Evolutionary conservation across 2,113 vertebrate species (phyloP), one percentile per base, ranked within the genome.

Genomic region (Labeo catla): DNA sequence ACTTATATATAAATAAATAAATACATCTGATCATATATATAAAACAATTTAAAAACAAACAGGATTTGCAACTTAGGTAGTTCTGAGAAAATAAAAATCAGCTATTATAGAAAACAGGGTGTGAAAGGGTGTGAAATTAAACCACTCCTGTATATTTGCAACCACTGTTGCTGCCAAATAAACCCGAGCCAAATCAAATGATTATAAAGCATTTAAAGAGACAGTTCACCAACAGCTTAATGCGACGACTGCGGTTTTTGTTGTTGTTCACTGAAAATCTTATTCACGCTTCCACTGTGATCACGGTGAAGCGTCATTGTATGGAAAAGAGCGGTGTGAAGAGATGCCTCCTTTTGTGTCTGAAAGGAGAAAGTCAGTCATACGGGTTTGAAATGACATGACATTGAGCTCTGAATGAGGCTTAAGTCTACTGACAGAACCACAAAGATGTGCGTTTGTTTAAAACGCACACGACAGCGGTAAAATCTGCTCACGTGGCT

Each of bases 101-200:
- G 16, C n/a, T 9, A 79, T 13, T 45, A 43, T 6, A 8, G 34
- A 63, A 61, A 43, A 11, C 28, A 47, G 78, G 57, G 57, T 81
- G 78, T 81, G 39, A 47, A 47, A 28, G 43, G 78, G 59, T 65
- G 78, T 47, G 39, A 65, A 9, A 23, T 81, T 15, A 65, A 63
- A 49, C 59, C 78, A 9, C 57, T 65, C 59, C 59, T 81, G 21
- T 8, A 28, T 65, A 65, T 81, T 47, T 65, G 23, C 43, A 81
- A 57, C 45, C 39, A 28, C n/a, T 5, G 11, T 47, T 45, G 15
- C 78, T 23, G 78, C 57, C 54, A 79, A 61, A 21, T 13, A 79
- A 19, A 61, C 36, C 57, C 21, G 28, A 47, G n/a, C 39, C 39
- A 63, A 81, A 63, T 12, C 5, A 1, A 65, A 61, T 63, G 2